Base-by-base conservation (phyloP, 2,113 vertebrate species). In the Pseudorectes ferrugineus region DNA sequence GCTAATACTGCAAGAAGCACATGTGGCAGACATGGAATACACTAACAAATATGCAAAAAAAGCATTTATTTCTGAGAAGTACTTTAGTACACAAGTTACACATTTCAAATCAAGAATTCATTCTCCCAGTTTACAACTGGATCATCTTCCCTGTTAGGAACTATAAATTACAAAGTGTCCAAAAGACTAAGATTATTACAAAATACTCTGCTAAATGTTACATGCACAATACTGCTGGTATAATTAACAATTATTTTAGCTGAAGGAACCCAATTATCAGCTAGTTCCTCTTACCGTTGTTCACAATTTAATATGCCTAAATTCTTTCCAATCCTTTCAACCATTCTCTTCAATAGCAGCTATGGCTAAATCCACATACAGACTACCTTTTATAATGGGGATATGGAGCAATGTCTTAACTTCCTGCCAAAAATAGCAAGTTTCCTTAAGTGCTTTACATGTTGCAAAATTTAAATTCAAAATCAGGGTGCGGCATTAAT, bases 31-130 rank as follows among this genome's bases (percentile, higher is more conserved):
- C 58, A 29, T 18, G 48, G 49, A 93, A 83, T 94, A 87, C 66
- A 58, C 71, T 97, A 95, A 73, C 43, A 93, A 91, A 81, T 71
- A 94, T 51, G 42, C 31, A 91, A 96, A 95, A 95, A 93, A 85
- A 14, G 7, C 70, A 93, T 88, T 95, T 96, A 92, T 96, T 97
- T 96, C 85, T 79, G 52, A 85, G 92, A 97, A 77, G 84, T 88
- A 88, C 70, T 96, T 97, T 87, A 96, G 96, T 96, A 95, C 45
- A 91, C 21, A 94, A 94, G 14, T 92, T 93, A 42, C 62, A 96
- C 62, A 91, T 90, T 91, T 91, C 59, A 70, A 80, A 84, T 71
- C 55, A 91, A 94, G 66, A 91, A 91, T 57, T 93, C 63, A 85
- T 85, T 96, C 86, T 96, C 36, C 65, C 89, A 77, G 52, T 35